Base-by-base conservation (phyloP, 1,140 invertebrate species). In the Habropoda laboriosa region DNA sequence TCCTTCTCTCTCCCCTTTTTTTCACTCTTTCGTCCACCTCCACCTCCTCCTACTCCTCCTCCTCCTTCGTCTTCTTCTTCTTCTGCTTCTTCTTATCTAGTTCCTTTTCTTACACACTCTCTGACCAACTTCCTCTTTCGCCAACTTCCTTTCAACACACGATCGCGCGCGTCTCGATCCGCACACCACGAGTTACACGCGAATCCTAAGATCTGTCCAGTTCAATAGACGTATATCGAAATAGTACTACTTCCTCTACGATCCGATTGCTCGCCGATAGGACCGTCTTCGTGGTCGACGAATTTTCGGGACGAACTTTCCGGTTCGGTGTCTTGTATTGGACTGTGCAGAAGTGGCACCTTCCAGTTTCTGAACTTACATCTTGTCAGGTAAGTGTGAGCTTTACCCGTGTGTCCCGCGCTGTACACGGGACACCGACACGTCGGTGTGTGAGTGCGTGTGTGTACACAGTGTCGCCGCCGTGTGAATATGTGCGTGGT, bases 321-420 rank as follows among this genome's bases (percentile, higher is more conserved):
- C 92, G 91, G 91, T 91, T 92, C 92, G 92, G 89, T 89, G 92
- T 91, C 92, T 93, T 90, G 90, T 90, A 89, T 92, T 90, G 92
- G 92, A 93, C 92, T 93, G 92, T 92, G 91, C 90, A 89, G 89
- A 89, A 89, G 89, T 90, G 90, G 91, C 90, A 90, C 90, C 91
- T 92, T 92, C 92, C 91, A 92, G 89, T 92, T 92, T 91, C 87
- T 87, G 90, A 92, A 92, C 90, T 92, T 93, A 92, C 92, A 92
- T 92, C 92, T 92, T 92, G 92, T 92, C 91, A 90, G 91, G 90
- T 91, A 90, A 92, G 92, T 91, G 91, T 89, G 91, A 91, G 91
- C 92, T 91, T 92, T 90, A 82, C 87, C 87, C 85, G 83, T 81
- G 85, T 88, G 87, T 68, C 83, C 76, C 82, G 83, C 13, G 63